These are phyloP conservation scores for Archegozetes longisetosus DNA, from an alignment of 1,140 invertebrate species.

Conservation along the genomic window DNA sequence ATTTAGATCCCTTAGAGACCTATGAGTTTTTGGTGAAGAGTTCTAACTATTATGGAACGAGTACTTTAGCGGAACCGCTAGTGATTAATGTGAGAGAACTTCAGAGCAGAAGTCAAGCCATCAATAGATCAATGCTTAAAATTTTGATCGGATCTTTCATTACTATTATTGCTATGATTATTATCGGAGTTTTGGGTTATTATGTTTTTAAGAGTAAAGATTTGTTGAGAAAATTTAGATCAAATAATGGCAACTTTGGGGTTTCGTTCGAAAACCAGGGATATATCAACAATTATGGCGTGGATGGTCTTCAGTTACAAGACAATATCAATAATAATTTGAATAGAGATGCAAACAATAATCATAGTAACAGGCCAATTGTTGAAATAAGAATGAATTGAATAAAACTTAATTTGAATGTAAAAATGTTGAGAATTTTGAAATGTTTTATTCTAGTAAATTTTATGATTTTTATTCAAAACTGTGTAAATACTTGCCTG, in stretches of 20 bases:
- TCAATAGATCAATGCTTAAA: constrained; percentile 43
- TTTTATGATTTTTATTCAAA: too few species aligned
- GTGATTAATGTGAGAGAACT: constrained; percentile 37
- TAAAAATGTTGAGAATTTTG: too few species aligned
- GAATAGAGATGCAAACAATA: not conserved
- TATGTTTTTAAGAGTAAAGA: constrained; percentile 7
- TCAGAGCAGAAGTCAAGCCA: constrained; percentile 24
- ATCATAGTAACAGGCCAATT: not conserved
- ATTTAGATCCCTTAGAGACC: constrained; percentile 46
- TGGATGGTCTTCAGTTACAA: constrained; percentile 17
- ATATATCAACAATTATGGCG: constrained; percentile 43
- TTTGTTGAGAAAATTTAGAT: constrained; percentile 10
- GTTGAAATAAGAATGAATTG: constrained; percentile 12
- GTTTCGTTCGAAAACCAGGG: constrained; percentile 72
- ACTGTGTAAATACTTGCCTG: too few species aligned
- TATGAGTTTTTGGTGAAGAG: constrained; percentile 67
- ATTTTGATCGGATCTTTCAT: constrained; percentile 24
- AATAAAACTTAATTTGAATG: not conserved
- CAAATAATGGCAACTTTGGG: constrained; percentile 38
- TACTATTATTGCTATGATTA: constrained; percentile 13
- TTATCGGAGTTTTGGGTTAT: constrained; percentile 14
- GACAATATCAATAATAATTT: not conserved
- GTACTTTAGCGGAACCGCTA: constrained; percentile 48
- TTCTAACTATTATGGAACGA: constrained; percentile 58
- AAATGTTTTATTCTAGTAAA: too few species aligned